Base-by-base conservation (phyloP, 2,113 vertebrate species). In the Apteryx mantelli region DNA sequence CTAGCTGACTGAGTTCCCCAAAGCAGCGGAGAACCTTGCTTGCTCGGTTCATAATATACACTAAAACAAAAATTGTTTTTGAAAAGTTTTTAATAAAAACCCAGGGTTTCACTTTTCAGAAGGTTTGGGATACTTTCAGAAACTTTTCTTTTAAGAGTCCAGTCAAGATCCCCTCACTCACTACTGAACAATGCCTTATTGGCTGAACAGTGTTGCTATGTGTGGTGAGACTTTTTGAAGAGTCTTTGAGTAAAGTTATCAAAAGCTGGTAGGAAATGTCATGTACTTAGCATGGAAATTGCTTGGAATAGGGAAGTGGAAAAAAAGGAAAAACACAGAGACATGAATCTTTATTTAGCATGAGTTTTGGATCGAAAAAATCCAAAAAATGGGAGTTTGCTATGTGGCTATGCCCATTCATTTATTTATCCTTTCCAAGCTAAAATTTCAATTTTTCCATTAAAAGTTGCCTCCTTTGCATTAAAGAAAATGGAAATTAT, bases 31-130 rank as follows among this genome's bases (percentile, higher is more conserved):
- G 63, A 97, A 76, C 44, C n/a, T 61, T 78, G 13, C 7, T 94
- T 92, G 75, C 82, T 94, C 52, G 75, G 40, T 75, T 88, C 28
- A 84, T 79, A 95, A 75, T 77, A 71, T 2, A 5, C 26, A 60
- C 18, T 70, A 70, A 36, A 85, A 66, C 73, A 42, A 13, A 95
- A 95, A 73, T 89, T 91, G 36, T 1, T 66, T 92, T 91, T 95
- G 78, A 11, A 97, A 76, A 95, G 10, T 18, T 64, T 95, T 88
- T 93, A 81, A 71, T 13, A 50, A 91, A 96, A 91, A 66, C 58
- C 40, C 91, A n/a, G 50, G 81, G 21, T 89, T 97, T 95, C 71
- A 84, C n/a, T 95, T 97, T 97, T 87, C 82, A 77, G 60, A 61
- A 79, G 28, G 75, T 97, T 97, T 46, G 13, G 18, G 38, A 65